Conservation (phyloP, 2,113 vertebrate genomes). For the Pseudois nayaur region DNA sequence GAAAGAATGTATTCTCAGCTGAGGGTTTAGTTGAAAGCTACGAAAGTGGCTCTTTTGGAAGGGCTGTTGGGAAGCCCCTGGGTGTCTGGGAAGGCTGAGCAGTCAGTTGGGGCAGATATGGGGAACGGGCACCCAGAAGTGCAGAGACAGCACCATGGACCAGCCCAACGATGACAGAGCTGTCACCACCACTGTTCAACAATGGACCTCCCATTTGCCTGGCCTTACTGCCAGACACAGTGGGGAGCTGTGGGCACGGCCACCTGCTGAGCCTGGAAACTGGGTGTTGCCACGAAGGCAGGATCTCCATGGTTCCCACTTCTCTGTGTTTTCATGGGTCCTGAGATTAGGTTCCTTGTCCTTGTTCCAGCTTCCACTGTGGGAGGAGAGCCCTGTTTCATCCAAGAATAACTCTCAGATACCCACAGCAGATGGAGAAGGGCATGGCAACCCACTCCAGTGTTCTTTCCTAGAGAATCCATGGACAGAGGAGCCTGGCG, state of each 20-base stretch:
- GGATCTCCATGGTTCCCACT: background rate
- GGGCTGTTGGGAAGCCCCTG: background rate
- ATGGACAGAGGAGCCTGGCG: background rate
- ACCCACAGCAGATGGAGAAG: background rate
- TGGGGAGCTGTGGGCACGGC: rapidly evolving
- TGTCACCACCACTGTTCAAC: background rate
- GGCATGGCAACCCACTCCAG: background rate
- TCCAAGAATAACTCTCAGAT: background rate
- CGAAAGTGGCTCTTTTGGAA: background rate
- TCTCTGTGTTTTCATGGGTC: background rate
- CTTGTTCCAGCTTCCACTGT: background rate
- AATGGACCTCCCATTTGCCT: background rate
- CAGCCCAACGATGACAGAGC: background rate
- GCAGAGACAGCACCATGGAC: background rate
- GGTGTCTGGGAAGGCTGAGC: background rate
- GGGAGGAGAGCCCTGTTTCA: background rate
- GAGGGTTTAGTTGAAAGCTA: background rate
- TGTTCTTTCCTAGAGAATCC: background rate
- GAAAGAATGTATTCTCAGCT: background rate
- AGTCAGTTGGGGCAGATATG: background rate
- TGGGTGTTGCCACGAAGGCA: background rate
- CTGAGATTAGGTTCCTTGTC: background rate
- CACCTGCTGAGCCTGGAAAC: background rate
- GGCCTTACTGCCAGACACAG: background rate
- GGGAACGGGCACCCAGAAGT: background rate